Conservation (phyloP, 2,113 vertebrate species). For the Emydocephalus ijimae region DNA sequence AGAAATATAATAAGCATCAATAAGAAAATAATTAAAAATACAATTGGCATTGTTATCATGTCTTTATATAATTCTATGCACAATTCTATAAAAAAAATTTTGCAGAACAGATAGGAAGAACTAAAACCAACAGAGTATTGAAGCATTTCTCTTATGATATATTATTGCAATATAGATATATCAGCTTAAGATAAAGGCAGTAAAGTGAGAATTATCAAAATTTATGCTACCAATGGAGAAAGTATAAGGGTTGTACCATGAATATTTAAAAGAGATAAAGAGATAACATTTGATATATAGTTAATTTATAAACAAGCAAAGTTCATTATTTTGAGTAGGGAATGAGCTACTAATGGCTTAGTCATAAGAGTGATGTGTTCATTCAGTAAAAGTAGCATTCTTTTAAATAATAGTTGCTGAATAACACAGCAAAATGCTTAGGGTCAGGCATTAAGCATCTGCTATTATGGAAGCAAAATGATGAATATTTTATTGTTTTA, state of each 20-base stretch:
- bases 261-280: background rate
- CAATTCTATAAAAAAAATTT: background rate
- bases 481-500: background rate
- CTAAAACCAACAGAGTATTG: background rate
- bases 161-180: background rate
- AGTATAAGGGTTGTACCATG: background rate
- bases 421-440: background rate
- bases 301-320: background rate
- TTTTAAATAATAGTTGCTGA: background rate
- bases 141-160: background rate
- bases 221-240: background rate
- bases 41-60: background rate
- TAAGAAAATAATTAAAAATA: background rate
- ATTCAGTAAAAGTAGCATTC: background rate
- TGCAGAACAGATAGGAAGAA: background rate
- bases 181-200: background rate
- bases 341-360: background rate
- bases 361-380: background rate
- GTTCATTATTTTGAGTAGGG: background rate
- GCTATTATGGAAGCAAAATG: background rate
- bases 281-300: background rate
- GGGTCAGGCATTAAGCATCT: background rate
- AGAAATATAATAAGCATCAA: background rate
- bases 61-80: background rate
- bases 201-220: background rate